Percentiles rank a stretch among this genome's conserved stretches.
Evolutionary conservation across 2,888 invertebrate genomes (phyloP).

Genomic region (Acanthosepion pharaonis): DNA sequence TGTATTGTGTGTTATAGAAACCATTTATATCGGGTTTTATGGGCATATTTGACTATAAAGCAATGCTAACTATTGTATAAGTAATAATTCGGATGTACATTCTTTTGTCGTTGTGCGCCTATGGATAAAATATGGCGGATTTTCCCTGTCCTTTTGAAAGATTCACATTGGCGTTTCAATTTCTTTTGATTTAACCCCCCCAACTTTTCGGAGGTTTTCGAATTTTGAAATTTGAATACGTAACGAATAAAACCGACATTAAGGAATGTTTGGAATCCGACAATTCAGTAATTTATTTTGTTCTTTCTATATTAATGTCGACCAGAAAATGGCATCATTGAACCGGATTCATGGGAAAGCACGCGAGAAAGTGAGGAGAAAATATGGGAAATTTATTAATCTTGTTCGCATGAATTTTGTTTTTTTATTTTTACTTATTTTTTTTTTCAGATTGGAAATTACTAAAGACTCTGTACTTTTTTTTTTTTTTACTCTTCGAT

Average conservation of each 20-base stretch:
- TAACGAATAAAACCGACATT: neutral
- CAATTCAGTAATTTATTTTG: too few species aligned
- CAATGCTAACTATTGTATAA: neutral
- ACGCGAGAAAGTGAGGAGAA: neutral
- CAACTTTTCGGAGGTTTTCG: neutral
- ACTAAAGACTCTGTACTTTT: neutral
- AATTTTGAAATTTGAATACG: neutral
- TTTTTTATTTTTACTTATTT: too few species aligned
- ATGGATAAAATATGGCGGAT: neutral
- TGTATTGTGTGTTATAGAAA: neutral
- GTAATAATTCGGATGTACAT: neutral
- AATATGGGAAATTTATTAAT: neutral
- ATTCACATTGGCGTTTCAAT: slow-evolving; percentile 8
- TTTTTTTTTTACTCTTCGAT: too few species aligned
- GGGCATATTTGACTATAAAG: neutral
- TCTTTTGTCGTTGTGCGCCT: neutral
- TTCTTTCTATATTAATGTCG: too few species aligned
- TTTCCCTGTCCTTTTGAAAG: neutral
- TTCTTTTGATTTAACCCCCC: neutral
- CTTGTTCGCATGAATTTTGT: neutral
- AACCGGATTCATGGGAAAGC: neutral
- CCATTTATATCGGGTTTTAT: neutral
- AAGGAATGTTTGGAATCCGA: too few species aligned
- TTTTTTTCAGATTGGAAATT: too few species aligned
- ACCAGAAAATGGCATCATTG: neutral